phyloP scores from a whole-genome alignment of 2,888 invertebrate species.

The Andrena praecox region DNA sequence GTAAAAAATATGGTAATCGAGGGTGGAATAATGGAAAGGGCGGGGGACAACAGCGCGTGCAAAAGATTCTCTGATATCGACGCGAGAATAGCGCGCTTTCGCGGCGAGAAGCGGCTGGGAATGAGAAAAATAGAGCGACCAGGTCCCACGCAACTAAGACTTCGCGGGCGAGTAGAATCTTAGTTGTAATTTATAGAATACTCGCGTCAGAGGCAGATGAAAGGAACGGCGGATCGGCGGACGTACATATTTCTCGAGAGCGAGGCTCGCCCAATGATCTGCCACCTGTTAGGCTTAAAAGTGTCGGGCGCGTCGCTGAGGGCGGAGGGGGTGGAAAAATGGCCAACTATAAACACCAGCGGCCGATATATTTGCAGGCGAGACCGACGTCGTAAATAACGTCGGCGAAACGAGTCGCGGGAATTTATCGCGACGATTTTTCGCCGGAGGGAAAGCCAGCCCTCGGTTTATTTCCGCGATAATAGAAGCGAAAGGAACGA shows the following conservation, averaged over 20 bases:
- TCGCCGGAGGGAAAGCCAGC: slow-evolving; percentile 44
- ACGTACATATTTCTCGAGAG: slow-evolving; percentile 21
- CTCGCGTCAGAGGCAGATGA: too few species aligned
- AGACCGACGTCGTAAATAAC: slow-evolving; percentile 61
- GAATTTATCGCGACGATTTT: slow-evolving; percentile 68
- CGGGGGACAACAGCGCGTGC: not conserved
- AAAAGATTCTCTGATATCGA: not conserved
- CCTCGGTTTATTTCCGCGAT: slow-evolving; percentile 50
- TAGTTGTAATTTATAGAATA: too few species aligned
- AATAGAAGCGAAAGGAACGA: slow-evolving; percentile 35
- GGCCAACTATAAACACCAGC: slow-evolving; percentile 52
- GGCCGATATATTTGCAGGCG: slow-evolving; percentile 56
- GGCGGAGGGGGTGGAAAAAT: slow-evolving; percentile 51
- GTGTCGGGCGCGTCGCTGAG: slow-evolving; percentile 53
- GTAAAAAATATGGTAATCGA: slow-evolving; percentile 15
- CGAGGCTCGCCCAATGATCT: slow-evolving; percentile 55
- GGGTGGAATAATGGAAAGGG: not conserved
- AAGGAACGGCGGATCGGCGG: slow-evolving; percentile 4
- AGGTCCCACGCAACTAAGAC: too few species aligned
- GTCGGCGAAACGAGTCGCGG: slow-evolving; percentile 57
- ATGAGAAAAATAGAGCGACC: too few species aligned
- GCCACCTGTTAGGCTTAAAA: slow-evolving; percentile 71
- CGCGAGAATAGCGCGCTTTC: not conserved
- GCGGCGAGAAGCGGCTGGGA: not conserved
- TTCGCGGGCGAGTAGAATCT: too few species aligned